Conservation (phyloP, 2,797 vertebrate species). For the Zenarchopterus dispar region DNA sequence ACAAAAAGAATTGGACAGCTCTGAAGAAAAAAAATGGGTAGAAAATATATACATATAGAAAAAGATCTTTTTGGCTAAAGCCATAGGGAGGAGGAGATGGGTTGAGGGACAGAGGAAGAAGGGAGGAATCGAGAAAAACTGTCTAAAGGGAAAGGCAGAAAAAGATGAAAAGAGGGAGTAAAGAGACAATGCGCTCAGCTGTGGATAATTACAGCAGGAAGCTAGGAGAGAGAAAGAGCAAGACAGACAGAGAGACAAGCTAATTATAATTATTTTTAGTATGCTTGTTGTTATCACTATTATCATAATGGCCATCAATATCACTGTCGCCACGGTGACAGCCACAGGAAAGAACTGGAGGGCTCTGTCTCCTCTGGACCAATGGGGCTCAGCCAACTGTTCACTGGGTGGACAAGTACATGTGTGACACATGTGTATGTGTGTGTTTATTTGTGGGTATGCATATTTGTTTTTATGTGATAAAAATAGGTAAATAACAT, state of each 20-base stretch:
- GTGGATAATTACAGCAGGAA: constrained; percentile 85
- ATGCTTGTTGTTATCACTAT: constrained; percentile 86
- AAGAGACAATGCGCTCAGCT: constrained; percentile 84
- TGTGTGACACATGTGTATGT: constrained; percentile 28
- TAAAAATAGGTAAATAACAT: too few relatives aligned
- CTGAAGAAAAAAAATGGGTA: constrained; percentile 15
- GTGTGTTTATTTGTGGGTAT: constrained; percentile 8
- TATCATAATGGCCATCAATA: constrained; percentile 86
- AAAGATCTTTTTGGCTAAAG: constrained; percentile 47
- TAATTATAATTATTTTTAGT: constrained; percentile 88
- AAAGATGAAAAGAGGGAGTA: constrained; percentile 80
- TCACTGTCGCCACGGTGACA: constrained; percentile 80
- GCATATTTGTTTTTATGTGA: neutral
- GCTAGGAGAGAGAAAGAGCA: constrained; percentile 65
- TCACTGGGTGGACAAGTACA: constrained; percentile 54
- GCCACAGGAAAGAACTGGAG: constrained; percentile 72
- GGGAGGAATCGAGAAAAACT: constrained; percentile 53
- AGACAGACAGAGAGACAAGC: constrained; percentile 79
- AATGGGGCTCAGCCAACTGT: constrained; percentile 72
- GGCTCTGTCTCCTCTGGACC: constrained; percentile 71
- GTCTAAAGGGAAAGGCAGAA: constrained; percentile 72
- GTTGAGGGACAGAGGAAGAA: constrained; percentile 56
- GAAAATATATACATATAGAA: too few relatives aligned
- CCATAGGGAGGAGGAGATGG: constrained; percentile 42
- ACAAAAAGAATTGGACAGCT: constrained; percentile 17